phyloP scores from a whole-genome alignment of 2,888 invertebrate species.

The Coelopa pilipes region DNA sequence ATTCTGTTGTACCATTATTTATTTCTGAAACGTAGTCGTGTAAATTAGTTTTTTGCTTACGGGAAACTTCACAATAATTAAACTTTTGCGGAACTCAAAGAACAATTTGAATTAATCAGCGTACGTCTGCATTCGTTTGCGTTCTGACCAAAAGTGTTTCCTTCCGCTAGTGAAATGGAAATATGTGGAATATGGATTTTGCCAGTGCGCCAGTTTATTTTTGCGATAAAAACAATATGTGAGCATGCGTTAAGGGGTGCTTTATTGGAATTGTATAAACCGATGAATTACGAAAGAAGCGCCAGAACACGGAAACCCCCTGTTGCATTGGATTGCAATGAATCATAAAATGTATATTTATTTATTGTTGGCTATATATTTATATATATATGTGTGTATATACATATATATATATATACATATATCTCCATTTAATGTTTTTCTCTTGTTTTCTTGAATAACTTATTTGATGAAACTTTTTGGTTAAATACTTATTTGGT shows the following conservation, averaged over 20 bases:
- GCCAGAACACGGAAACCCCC: too few species aligned
- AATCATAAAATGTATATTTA: not conserved
- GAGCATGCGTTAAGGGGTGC: conserved; percentile 43
- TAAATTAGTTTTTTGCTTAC: not conserved
- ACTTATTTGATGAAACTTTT: too few species aligned
- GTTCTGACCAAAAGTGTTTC: conserved; percentile 18
- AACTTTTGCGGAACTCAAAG: not conserved
- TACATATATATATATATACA: too few species aligned
- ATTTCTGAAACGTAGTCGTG: not conserved
- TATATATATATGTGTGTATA: too few species aligned
- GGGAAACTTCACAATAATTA: not conserved
- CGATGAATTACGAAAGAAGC: too few species aligned
- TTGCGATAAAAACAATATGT: conserved; percentile 1
- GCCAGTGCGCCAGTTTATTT: conserved; percentile 15
- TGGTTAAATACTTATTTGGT: too few species aligned
- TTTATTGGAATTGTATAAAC: conserved; percentile 27
- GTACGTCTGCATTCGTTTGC: conserved; percentile 27
- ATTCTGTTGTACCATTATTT: not conserved
- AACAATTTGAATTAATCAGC: too few species aligned
- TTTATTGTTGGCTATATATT: too few species aligned
- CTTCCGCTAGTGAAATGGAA: conserved; percentile 28
- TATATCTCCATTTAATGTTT: too few species aligned
- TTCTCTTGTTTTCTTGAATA: too few species aligned
- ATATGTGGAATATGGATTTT: conserved; percentile 30
- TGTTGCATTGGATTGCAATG: not conserved